Percentiles rank a stretch among this genome's conserved stretches.
Conservation (phyloP, 2,888 invertebrate genomes). For the Harmothoe impar region DNA sequence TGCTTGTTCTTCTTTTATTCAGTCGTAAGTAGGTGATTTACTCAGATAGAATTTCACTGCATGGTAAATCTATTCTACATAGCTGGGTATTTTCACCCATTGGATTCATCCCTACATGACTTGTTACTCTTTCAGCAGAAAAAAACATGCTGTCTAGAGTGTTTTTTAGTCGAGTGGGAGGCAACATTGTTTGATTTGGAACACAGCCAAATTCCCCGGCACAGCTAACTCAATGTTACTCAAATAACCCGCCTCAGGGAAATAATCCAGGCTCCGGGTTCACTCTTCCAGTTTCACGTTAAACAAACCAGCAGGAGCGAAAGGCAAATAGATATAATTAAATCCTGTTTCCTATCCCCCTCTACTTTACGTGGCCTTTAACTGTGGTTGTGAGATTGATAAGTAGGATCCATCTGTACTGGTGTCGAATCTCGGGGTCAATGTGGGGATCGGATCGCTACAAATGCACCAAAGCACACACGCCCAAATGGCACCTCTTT, state of each 20-base stretch:
- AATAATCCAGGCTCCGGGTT: not conserved
- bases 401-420: too few species aligned
- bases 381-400: too few species aligned
- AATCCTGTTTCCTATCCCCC: too few species aligned
- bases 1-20: too few species aligned
- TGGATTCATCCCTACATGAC: not conserved
- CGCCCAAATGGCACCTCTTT: too few species aligned
- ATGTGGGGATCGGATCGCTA: too few species aligned
- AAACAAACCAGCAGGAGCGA: too few species aligned
- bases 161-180: not conserved
- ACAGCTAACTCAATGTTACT: not conserved
- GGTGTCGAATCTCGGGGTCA: too few species aligned
- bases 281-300: not conserved
- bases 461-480: too few species aligned
- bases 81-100: not conserved
- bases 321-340: too few species aligned
- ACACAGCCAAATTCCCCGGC: not conserved
- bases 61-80: not conserved
- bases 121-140: not conserved
- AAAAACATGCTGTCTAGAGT: not conserved
- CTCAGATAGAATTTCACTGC: not conserved
- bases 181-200: conserved; percentile 3
- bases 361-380: too few species aligned
- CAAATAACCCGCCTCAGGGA: not conserved
- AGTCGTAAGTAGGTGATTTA: not conserved